phyloP scores from a whole-genome alignment of 2,113 vertebrate genomes.

The Herpetotheres cachinnans region DNA sequence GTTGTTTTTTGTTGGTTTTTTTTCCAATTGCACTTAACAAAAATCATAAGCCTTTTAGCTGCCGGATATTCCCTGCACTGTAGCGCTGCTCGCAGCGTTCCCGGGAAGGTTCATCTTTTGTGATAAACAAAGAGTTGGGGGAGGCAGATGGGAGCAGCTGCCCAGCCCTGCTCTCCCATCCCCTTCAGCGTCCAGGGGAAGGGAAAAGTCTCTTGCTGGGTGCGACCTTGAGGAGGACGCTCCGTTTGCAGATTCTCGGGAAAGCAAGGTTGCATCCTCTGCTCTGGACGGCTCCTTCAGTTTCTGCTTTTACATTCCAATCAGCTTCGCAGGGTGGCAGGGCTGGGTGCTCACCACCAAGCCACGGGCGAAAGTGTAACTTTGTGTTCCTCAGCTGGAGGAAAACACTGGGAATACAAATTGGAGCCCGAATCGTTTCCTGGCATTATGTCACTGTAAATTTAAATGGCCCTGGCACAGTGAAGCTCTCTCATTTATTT shows the following conservation, averaged over 20 bases:
- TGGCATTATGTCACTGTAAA: background rate
- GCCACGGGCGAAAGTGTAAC: background rate
- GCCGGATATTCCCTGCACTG: background rate
- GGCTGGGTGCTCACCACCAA: background rate
- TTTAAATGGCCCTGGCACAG: background rate
- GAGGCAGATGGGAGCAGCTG: background rate
- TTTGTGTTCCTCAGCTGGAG: background rate
- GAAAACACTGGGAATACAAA: background rate
- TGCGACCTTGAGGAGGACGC: rapidly evolving
- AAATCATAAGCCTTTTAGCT: background rate
- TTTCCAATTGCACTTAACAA: background rate
- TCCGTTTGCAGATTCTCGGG: background rate
- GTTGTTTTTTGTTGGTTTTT: background rate
- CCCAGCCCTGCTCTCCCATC: background rate
- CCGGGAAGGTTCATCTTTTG: background rate
- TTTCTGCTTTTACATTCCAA: background rate
- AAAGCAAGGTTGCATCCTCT: background rate
- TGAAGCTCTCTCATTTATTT: conserved; percentile 19
- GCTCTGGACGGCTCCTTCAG: background rate
- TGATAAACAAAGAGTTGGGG: background rate
- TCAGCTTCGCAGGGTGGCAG: background rate
- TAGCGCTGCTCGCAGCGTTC: background rate
- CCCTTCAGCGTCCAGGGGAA: background rate
- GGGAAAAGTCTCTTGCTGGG: background rate
- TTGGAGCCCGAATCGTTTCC: background rate